Percentiles rank a stretch among this genome's conserved stretches.
Conservation (phyloP, 2,888 invertebrate genomes). For the Adelphocoris suturalis region DNA sequence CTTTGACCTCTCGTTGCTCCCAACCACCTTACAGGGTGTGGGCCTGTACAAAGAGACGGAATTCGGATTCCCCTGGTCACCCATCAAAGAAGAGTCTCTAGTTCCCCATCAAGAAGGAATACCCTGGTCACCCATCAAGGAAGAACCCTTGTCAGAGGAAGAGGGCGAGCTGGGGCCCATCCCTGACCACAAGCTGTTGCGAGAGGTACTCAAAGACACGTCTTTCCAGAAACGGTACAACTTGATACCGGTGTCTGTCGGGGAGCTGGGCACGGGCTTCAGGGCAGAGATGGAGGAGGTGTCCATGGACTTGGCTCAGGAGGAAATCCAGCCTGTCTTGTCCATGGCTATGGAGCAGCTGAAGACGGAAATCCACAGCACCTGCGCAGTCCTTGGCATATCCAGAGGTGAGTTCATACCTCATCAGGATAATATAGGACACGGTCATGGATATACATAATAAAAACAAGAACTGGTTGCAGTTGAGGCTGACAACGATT, state of each 20-base stretch:
- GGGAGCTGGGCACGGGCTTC: slow-evolving; percentile 80
- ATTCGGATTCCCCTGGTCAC: slow-evolving; percentile 55
- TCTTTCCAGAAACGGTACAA: slow-evolving; percentile 92
- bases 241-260: slow-evolving; percentile 87
- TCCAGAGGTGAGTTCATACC: slow-evolving; percentile 86
- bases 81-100: slow-evolving; percentile 69
- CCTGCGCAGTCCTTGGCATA: slow-evolving; percentile 91
- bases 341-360: slow-evolving; percentile 92
- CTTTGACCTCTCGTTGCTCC: slow-evolving; percentile 87
- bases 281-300: slow-evolving; percentile 82
- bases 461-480: too few species aligned
- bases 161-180: slow-evolving; percentile 76
- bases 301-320: slow-evolving; percentile 79
- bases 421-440: too few species aligned
- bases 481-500: too few species aligned
- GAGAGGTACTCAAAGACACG: slow-evolving; percentile 90
- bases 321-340: slow-evolving; percentile 90
- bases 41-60: slow-evolving; percentile 76
- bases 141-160: slow-evolving; percentile 74
- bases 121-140: slow-evolving; percentile 69
- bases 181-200: slow-evolving; percentile 85
- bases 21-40: slow-evolving; percentile 80
- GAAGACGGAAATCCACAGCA: slow-evolving; percentile 90
- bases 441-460: too few species aligned
- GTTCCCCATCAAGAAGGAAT: slow-evolving; percentile 70